Evolutionary conservation across 2,888 invertebrate genomes (phyloP), one percentile per base, ranked within the genome.

Genomic region (Melanargia galathea): DNA sequence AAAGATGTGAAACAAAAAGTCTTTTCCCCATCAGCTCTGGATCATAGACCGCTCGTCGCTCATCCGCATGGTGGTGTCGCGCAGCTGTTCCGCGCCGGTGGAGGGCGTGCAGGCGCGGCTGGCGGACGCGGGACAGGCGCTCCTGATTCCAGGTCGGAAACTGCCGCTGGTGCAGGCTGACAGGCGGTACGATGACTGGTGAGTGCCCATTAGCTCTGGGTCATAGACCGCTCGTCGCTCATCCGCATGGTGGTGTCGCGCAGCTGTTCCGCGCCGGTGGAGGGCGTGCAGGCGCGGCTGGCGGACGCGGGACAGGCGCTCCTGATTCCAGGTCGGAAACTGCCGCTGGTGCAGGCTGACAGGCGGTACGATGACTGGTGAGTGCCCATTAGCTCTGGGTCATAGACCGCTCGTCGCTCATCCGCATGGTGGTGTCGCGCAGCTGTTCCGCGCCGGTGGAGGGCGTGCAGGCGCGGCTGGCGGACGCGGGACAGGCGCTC

Each of bases 231-330:
- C 0, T 94, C 95, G 0, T 95, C 97, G 68, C 91, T 97, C 56
- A 96, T 97, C 64, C 93, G 96, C 64, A 94, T 98, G 66, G 97
- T 97, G 67, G 90, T 98, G 18, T 97, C 97, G 0, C 93, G 96
- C 45, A 95, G 96, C 13, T 96, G 97, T 4, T 93, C 95, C 0
- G 74, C 78, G 3, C 71, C 96, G 63, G 93, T 94, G 67, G 92
- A 94, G 40, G 95, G 95, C 74, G 95, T 97, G 24, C 93, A 95
- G 51, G 87, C 93, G 5, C 94, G 95, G 72, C 84, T 97, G 61
- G 95, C 95, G 2, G 95, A 95, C 70, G 96, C 95, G 0, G 96
- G 96, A 0, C 92, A 65, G 11, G 85, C 85, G 1, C 92, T 95
- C 61, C 95, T 97, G 6, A 96, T 98, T 63, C 93, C 97, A 0